Conservation (phyloP, 2,888 invertebrate species). For the Eueremaeus valkanovi region DNA sequence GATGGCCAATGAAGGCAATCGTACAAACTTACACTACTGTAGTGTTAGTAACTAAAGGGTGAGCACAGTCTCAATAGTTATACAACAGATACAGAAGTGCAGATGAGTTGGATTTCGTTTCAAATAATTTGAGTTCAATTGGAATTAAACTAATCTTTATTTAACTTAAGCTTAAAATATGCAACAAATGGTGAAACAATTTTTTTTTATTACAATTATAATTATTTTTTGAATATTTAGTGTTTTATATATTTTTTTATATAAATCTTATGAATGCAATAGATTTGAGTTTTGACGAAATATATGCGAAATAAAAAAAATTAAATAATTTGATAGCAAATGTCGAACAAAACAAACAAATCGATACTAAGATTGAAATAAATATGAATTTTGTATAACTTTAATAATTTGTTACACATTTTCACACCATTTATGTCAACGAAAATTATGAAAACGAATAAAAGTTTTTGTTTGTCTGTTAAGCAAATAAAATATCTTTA, state of each 20-base stretch:
- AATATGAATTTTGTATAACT: neutral
- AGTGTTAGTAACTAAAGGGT: too few species aligned
- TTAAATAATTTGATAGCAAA: neutral
- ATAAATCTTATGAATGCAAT: neutral
- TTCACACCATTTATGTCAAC: neutral
- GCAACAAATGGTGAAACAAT: neutral
- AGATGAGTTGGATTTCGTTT: too few species aligned
- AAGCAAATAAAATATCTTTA: too few species aligned
- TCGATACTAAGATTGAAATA: neutral
- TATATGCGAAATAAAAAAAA: neutral
- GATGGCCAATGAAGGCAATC: too few species aligned
- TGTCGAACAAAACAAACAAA: neutral
- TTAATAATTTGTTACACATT: neutral
- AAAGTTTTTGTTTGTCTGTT: neutral
- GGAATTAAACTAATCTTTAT: neutral
- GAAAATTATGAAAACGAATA: neutral
- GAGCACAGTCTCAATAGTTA: too few species aligned
- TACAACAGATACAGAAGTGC: too few species aligned
- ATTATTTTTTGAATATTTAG: too few species aligned
- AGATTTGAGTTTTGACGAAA: neutral
- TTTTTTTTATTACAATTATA: neutral
- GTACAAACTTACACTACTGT: too few species aligned
- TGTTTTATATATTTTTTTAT: too few species aligned
- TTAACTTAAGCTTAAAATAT: neutral
- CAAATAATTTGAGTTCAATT: neutral